Base-by-base conservation (phyloP, 2,797 vertebrate genomes). In the Leuciscus waleckii region DNA sequence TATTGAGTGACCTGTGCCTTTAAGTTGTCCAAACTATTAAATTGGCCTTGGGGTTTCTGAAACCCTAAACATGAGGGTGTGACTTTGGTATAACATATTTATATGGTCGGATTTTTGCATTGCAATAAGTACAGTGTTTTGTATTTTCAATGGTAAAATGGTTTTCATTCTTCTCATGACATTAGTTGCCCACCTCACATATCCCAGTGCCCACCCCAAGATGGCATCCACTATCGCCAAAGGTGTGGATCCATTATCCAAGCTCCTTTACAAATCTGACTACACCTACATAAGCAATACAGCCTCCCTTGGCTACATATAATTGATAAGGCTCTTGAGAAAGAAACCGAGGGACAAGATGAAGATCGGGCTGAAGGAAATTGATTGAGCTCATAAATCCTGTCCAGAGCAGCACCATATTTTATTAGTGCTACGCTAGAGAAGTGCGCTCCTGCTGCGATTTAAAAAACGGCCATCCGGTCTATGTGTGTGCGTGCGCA, bases 321-420 rank as follows among this genome's bases (percentile, higher is more conserved):
- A 92, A 94, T 94, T 93, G 94, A 95, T 95, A 95, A 94, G 92
- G 84, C 91, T 90, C 91, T 93, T 93, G 93, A 93, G 93, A 90
- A 93, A 93, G 92, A 91, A 91, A 92, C 91, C 90, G 92, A 92
- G 92, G 93, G 90, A 92, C 90, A 92, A 92, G 90, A 87, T 73
- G 88, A 90, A 94, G 90, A 94, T 93, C 92, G 94, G 87, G 91
- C 93, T 90, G 94, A 91, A 89, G 92, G 90, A 95, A 94, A 92
- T 90, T 93, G 94, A 95, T 94, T 93, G 93, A 93, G 92, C 93
- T 90, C 92, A 94, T 93, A 94, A 95, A 95, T 94, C 91, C 93
- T 91, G 92, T 92, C 91, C 92, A 90, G 90, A 90, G 92, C 91
- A 90, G 91, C 39, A 91, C 92, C 92, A 93, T 95, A 94, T 95